These are phyloP conservation scores for Akabosia matsudoensis DNA, from an alignment of 1,140 invertebrate species.

Conservation along the genomic window DNA sequence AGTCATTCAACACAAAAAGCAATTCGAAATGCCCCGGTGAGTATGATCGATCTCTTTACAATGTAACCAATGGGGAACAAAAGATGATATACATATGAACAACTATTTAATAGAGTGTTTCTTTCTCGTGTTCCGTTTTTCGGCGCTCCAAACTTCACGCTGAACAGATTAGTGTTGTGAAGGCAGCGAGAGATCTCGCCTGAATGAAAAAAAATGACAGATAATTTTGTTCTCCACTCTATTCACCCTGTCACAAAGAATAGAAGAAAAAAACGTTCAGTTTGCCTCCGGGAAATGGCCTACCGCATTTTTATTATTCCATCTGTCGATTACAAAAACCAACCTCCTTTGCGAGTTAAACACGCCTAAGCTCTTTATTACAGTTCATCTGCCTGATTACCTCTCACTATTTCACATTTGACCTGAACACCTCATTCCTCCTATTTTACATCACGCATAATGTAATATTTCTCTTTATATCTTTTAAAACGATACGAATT, in stretches of 20 bases:
- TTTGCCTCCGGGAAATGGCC: conserved; percentile 16
- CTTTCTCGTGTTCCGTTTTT: too few species aligned
- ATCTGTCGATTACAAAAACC: conserved; percentile 23
- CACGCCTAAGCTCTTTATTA: conserved; percentile 18
- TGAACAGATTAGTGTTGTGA: conserved; percentile 19
- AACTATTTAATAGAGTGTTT: too few species aligned
- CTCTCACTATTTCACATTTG: not conserved
- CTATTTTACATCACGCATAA: not conserved
- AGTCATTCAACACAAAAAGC: too few species aligned
- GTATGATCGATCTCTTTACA: too few species aligned
- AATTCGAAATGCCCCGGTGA: too few species aligned
- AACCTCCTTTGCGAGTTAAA: conserved; percentile 10
- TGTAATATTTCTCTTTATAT: too few species aligned
- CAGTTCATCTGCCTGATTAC: not conserved
- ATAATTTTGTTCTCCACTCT: conserved; percentile 11
- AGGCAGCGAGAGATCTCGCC: not conserved
- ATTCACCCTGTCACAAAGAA: not conserved
- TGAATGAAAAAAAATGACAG: conserved; percentile 11
- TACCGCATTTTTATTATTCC: conserved; percentile 22
- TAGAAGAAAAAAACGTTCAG: not conserved
- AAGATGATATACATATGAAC: not conserved
- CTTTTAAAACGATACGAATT: too few species aligned
- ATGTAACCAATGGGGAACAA: not conserved
- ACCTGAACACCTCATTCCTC: not conserved
- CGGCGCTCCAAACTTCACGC: not conserved